These are phyloP conservation scores for Sanderia malayensis DNA, from an alignment of 30 jellyfish, hydroid and myxozoan species.

Conservation along the genomic window DNA sequence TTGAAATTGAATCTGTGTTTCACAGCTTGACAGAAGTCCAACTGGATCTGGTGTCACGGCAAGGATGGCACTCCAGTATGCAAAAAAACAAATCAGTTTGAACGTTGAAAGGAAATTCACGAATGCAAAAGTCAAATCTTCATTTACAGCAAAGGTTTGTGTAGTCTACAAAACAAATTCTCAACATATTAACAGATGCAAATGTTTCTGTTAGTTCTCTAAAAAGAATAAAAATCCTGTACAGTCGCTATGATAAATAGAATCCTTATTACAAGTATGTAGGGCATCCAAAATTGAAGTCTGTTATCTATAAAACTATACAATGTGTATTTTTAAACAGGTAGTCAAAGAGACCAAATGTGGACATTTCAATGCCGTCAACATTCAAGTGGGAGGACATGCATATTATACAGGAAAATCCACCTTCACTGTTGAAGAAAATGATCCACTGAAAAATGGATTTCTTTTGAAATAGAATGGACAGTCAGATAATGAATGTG, in stretches of 20 bases:
- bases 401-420: conserved; percentile 71
- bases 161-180: not conserved
- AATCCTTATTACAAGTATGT: no score
- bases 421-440: conserved; percentile 43
- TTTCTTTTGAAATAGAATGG: conserved; percentile 40
- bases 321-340: conserved; percentile 11
- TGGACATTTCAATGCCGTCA: conserved; percentile 71
- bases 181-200: no score
- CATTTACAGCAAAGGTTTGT: conserved; percentile 67
- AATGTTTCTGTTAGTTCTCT: no score
- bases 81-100: conserved; percentile 43
- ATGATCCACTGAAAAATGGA: conserved; percentile 66
- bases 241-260: no score
- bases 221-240: no score
- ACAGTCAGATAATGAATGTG: not conserved
- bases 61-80: conserved; percentile 75
- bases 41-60: conserved; percentile 95
- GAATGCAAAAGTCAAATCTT: conserved; percentile 48
- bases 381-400: conserved; percentile 61
- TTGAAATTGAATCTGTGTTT: not conserved
- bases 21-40: conserved; percentile 78
- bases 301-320: not conserved
- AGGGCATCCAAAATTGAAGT: no score
- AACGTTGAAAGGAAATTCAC: conserved; percentile 40
- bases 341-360: conserved; percentile 62